Evolutionary conservation across 2,113 vertebrate genomes (phyloP), one percentile per base, ranked within the genome.

Genomic region (Gasterosteus aculeatus): DNA sequence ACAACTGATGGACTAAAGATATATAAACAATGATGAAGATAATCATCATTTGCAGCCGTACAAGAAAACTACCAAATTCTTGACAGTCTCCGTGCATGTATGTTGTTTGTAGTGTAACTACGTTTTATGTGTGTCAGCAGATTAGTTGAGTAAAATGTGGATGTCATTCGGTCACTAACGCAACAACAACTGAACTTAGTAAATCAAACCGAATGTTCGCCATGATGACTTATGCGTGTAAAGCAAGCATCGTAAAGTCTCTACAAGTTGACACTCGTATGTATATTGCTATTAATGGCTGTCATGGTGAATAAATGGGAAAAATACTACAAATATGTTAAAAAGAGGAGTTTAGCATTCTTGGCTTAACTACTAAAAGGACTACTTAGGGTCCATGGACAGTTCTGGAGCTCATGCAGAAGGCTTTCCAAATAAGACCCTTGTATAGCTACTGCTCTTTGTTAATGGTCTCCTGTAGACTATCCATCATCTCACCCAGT

Each of bases 401-500:
- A 47, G 53, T 71, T 1, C n/a, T 54, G 31, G 60, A 64, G 69
- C 66, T 86, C 58, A 35, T 60, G 33, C 58, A 42, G 31, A 41
- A 35, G 3, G 11, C 31, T 72, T 77, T 70, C 41, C 47, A 85
- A 77, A 81, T 65, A 31, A 77, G 56, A 79, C 9, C 44, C 70
- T 76, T 66, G 63, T 49, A 26, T 26, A 71, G 71, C 41, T 56
- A 53, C 64, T n/a, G 69, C 69, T 81, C 63, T 80, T 53, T 77
- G 72, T 79, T 68, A 84, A 81, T 80, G 78, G 59, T 54, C 61
- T 82, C 70, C 64, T 75, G 44, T 51, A 80, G 79, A 74, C 69
- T 46, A 91, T 90, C 79, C 84, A 88, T 90, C 89, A 89, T 87
- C 67, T 75, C 49, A 68, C 51, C 39, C 75, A 77, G 62, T 86